Evolutionary conservation across 2,113 vertebrate species (phyloP).

Genomic region (Pyrgilauda ruficollis): DNA sequence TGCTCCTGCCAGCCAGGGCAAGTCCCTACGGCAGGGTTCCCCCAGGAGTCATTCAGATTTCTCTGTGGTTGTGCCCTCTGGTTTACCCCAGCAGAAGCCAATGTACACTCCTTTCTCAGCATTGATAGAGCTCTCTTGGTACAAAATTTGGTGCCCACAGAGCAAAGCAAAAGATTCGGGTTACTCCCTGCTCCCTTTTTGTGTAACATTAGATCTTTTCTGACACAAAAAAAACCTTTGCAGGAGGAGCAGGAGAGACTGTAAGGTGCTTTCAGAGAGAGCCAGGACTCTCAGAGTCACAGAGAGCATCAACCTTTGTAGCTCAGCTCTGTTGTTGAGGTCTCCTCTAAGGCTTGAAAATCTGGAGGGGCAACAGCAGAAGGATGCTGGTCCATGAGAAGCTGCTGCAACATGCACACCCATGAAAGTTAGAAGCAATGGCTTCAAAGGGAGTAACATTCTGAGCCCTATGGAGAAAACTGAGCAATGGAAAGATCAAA

Average conservation of each 20-base stretch:
- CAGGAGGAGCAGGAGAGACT: neutral
- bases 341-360: neutral
- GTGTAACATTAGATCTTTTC: neutral
- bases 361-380: neutral
- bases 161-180: neutral
- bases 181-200: neutral
- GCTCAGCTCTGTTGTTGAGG: neutral
- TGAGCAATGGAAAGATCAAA: slow-evolving; percentile 19
- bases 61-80: neutral
- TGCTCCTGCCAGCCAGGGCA: neutral
- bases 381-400: neutral
- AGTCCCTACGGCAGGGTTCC: neutral
- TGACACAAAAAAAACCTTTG: neutral
- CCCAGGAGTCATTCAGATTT: neutral
- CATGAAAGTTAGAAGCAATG: neutral
- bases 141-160: neutral
- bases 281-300: neutral
- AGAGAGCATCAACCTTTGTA: neutral
- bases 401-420: neutral
- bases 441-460: slow-evolving; percentile 7
- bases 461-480: neutral
- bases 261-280: neutral
- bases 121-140: neutral
- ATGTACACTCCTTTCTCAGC: neutral
- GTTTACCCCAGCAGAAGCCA: neutral